Evolutionary conservation across 1,140 invertebrate species (phyloP), one percentile per base, ranked within the genome.

Genomic region (Adoxophyes honmai): DNA sequence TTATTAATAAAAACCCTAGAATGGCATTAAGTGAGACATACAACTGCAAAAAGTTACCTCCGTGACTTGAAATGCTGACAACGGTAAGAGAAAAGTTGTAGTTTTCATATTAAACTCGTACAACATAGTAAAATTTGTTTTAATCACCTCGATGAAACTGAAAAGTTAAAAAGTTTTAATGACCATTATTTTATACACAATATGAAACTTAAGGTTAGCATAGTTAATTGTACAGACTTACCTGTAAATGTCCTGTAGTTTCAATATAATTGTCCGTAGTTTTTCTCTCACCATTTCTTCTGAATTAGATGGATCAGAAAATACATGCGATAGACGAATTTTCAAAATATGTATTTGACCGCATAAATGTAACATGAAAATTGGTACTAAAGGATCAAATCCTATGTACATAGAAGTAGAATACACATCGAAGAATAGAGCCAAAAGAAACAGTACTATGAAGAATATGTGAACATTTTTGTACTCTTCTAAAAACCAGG

Each of bases 101-200:
- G 70, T 70, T 61, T 81, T 81, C 62, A 81, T 69, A 38, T 60
- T 67, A 16, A 70, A 69, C 53, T 81, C 78, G 18, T 72, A 77
- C 33, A 78, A 52, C 13, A 75, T 39, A 15, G 60, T 59, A 33
- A 74, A 76, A 52, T 68, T 72, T 4, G 53, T 42, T 35, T 73
- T 66, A 1, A 78, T 51, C 6, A 18, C 44, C 15, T 66, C 54
- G 1, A 72, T 44, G 37, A 75, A 70, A 0, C 73, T 78, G 55
- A 54, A 74, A 39, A 55, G 16, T 11, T 28, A 16, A n/a, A 34
- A 15, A 36, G 13, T 60, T 62, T 51, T 11, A 13, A 28, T n/a
- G n/a, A n/a, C n/a, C n/a, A n/a, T n/a, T n/a, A n/a, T n/a, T n/a
- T n/a, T n/a, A n/a, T n/a, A n/a, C n/a, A n/a, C n/a, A n/a, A n/a